Base-by-base conservation (phyloP, 2,113 vertebrate species). In the Glareola pratincola region DNA sequence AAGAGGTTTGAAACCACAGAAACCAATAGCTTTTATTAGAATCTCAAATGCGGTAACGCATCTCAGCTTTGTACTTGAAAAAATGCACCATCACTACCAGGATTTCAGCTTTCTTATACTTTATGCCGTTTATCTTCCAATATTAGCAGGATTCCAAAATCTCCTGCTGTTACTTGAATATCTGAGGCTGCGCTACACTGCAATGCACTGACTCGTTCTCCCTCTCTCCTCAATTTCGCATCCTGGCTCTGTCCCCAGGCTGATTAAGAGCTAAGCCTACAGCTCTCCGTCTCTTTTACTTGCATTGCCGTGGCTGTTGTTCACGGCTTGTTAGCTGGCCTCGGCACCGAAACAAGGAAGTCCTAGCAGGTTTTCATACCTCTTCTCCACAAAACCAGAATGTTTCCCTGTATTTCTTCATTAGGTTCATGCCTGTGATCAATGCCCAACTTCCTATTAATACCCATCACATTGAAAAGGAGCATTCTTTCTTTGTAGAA, bases 1-100 rank as follows among this genome's bases (percentile, higher is more conserved):
- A 92, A 64, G 50, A 95, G 10, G 54, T 75, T 39, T 83, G 68
- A 95, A 96, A 90, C 90, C 92, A 90, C 92, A 93, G 20, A 92
- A 92, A 73, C 69, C 81, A 79, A 36, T 13, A 68, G 45, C 91
- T 89, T 91, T 85, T 91, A 82, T 79, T 87, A 79, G 92, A 89
- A 75, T 87, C 26, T 81, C 51, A 87, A 92, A 87, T 57, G 34
- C 75, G 64, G 71, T 75, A 79, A 79, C 27, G 4, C 47, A 37
- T 91, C 47, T 90, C 91, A 72, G 36, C 82, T 92, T 86, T 84
- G 63, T 54, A 86, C 74, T 22, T 37, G 36, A 77, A 85, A 91
- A 85, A 63, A 63, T 32, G 34, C n/a, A 30, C 37, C 32, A 39
- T 75, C 51, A 30, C 59, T 48, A 72, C 39, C 50, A 91, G 41